These are phyloP conservation scores for Anolis sagrei DNA, from an alignment of 2,113 vertebrate species.

Conservation along the genomic window DNA sequence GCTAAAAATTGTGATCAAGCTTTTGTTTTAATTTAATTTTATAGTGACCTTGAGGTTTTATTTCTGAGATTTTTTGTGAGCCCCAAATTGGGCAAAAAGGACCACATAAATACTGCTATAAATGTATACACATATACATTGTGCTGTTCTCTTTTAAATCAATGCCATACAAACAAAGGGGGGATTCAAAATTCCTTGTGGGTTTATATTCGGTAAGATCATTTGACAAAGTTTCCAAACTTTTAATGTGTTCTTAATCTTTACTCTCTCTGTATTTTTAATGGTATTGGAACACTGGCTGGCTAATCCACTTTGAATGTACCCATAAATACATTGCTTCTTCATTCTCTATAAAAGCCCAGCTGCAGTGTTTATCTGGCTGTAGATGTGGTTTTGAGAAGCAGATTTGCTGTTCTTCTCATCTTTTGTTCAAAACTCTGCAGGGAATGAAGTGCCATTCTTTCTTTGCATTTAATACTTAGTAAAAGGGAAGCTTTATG, in stretches of 20 bases:
- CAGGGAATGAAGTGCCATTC: not conserved
- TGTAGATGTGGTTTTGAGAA: not conserved
- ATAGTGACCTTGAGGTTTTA: not conserved
- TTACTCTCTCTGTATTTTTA: not conserved
- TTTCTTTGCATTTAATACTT: not conserved
- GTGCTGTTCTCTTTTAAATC: not conserved
- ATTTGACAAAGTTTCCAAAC: not conserved
- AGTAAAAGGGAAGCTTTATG: constrained; percentile 25
- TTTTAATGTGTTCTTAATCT: not conserved
- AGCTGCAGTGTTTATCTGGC: not conserved
- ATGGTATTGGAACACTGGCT: not conserved
- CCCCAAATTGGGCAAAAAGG: not conserved
- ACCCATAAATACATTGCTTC: not conserved
- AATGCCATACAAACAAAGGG: not conserved
- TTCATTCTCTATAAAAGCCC: constrained; percentile 1
- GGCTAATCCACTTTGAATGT: constrained; percentile 8
- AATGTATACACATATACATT: not conserved
- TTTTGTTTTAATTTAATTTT: not conserved
- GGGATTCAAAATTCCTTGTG: not conserved
- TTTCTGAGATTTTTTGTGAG: not conserved
- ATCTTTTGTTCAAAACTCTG: not conserved
- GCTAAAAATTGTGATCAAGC: not conserved
- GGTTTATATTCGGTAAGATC: not conserved
- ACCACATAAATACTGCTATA: not conserved
- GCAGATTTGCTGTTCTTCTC: not conserved